Percentiles rank a stretch among this genome's conserved stretches.
Conservation (phyloP, 2,113 vertebrate genomes). For the Nansenia antarctica region DNA sequence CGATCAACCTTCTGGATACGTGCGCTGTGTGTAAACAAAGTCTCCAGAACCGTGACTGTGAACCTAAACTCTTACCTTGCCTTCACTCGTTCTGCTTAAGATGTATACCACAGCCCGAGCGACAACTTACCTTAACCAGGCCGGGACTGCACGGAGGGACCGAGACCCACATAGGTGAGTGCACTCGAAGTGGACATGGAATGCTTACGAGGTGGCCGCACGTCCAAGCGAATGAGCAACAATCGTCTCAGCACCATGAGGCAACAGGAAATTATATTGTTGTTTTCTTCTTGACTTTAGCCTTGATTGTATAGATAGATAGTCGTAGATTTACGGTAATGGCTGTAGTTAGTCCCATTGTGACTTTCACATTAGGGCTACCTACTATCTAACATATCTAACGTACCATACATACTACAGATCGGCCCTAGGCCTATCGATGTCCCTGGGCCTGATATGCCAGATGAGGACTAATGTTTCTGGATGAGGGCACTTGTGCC, state of each 20-base stretch:
- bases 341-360: not conserved
- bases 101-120: slow-evolving; percentile 91
- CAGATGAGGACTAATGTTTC: not conserved
- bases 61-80: slow-evolving; percentile 95
- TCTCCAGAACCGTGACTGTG: slow-evolving; percentile 90
- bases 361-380: not conserved
- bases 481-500: not conserved
- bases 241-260: too few relatives aligned
- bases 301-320: too few relatives aligned
- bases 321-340: too few relatives aligned
- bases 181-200: not conserved
- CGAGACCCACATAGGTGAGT: slow-evolving; percentile 92
- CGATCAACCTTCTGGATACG: slow-evolving; percentile 89
- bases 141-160: slow-evolving; percentile 87
- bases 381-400: too few relatives aligned
- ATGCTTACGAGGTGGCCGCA: too few relatives aligned
- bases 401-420: not conserved
- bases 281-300: too few relatives aligned
- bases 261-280: too few relatives aligned
- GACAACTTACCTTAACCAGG: slow-evolving; percentile 91
- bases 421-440: too few relatives aligned
- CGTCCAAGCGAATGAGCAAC: too few relatives aligned
- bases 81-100: slow-evolving; percentile 95
- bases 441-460: not conserved
- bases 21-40: slow-evolving; percentile 95